Base-by-base conservation (phyloP, 2,888 invertebrate genomes). In the Cylindroiulus punctatus region DNA sequence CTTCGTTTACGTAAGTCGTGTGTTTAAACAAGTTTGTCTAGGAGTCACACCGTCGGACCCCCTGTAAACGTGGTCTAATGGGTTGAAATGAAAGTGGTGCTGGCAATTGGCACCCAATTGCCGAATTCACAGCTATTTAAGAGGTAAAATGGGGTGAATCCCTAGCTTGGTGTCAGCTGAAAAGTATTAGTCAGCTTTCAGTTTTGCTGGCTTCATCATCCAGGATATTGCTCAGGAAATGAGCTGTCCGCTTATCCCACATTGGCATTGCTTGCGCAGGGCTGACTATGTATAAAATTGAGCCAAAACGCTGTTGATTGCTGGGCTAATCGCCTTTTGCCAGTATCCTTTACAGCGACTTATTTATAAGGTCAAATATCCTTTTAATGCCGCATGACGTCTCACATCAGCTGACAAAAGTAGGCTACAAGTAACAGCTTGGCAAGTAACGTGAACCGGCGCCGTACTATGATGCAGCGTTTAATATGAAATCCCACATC, bases 201-300 rank as follows among this genome's bases (percentile, higher is more conserved):
- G 30, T 76, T 30, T 76, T 76, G 76, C 76, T 76, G 76, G 76
- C 76, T 76, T 76, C 76, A 32, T 14, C 76, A 76, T 76, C 26
- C 76, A 76, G 76, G 76, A 76, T 76, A 76, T 76, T 14, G 14
- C 76, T 76, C 76, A 76, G 76, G 76, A 76, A 76, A 76, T 76
- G 76, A 76, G 76, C 76, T 30, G 30, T 2, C 14, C 12, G 30
- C 30, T 76, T 76, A 76, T 76, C 76, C 76, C 12, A 26, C 1
- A 8, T 36, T 30, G 17, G 30, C 30, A 12, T 30, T 76, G 32
- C 7, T 65, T 65, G 65, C 65, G 1, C 22, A 4, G 76, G 17
- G 30, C 5, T 17, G 30, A 26, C 12, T 26, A 12, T 36, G 36
- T 36, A 36, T 36, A 26, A 76, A 76, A 30, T 30, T 30, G 32